Evolutionary conservation across 2,113 vertebrate species (phyloP).

Genomic region (Salvator merianae): DNA sequence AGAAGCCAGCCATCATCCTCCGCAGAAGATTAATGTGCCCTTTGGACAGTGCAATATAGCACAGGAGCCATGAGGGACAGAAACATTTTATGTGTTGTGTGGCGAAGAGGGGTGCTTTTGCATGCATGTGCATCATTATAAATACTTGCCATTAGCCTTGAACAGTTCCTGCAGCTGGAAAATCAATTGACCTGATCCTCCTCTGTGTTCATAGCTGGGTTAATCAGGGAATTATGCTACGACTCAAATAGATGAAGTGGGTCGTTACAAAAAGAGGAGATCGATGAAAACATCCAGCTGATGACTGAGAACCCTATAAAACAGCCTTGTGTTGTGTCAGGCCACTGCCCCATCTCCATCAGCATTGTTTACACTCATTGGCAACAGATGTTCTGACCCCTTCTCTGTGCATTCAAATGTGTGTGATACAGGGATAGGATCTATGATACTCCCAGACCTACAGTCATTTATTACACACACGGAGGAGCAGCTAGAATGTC

Average conservation of each 20-base stretch:
- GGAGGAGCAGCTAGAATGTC: not conserved
- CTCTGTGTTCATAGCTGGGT: not conserved
- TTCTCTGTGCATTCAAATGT: not conserved
- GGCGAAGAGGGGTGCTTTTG: not conserved
- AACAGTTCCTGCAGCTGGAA: not conserved
- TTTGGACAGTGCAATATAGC: constrained; percentile 37
- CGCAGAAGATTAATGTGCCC: constrained; percentile 42
- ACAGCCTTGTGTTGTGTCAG: not conserved
- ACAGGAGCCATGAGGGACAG: not conserved
- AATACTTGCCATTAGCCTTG: not conserved
- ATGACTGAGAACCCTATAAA: not conserved
- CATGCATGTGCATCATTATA: not conserved
- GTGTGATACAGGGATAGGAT: not conserved
- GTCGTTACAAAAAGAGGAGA: not conserved
- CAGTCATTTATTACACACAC: not conserved
- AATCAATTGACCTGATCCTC: constrained; percentile 1
- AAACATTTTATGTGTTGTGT: not conserved
- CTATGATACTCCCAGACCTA: not conserved
- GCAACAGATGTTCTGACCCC: not conserved
- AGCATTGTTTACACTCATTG: not conserved
- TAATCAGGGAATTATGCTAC: not conserved
- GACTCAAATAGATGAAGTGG: not conserved
- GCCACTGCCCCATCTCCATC: not conserved
- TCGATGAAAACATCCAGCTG: not conserved
- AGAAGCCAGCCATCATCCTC: constrained; percentile 48